Percentiles rank a stretch among this genome's conserved stretches.
phyloP scores from a whole-genome alignment of 2,888 invertebrate species.

The Colostygia pectinataria region DNA sequence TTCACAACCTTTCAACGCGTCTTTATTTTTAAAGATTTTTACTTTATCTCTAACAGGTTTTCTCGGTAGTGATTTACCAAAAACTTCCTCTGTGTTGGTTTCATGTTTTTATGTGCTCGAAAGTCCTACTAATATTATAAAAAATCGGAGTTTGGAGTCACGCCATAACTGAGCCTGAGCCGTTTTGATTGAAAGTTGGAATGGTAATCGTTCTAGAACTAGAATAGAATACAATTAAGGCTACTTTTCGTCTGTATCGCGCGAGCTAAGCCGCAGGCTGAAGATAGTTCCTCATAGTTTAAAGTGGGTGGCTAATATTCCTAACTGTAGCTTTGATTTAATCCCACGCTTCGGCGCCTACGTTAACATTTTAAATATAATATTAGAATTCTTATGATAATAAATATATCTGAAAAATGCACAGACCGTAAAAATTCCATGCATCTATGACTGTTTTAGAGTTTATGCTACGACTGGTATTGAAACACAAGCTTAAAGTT shows the following conservation, averaged over 20 bases:
- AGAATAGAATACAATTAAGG: too few species aligned
- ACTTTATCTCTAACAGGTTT: slow-evolving; percentile 2
- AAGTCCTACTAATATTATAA: too few species aligned
- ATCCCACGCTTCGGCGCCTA: slow-evolving; percentile 47
- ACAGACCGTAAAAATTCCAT: background rate
- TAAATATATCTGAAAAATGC: slow-evolving; percentile 7
- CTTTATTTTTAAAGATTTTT: slow-evolving; percentile 12
- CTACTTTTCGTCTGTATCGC: too few species aligned
- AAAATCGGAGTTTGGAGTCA: too few species aligned
- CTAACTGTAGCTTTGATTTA: slow-evolving; percentile 45
- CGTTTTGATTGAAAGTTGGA: too few species aligned
- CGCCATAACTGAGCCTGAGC: too few species aligned
- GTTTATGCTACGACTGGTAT: background rate
- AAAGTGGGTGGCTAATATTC: slow-evolving; percentile 33
- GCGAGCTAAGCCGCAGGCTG: too few species aligned
- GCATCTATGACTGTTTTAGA: background rate
- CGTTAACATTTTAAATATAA: slow-evolving; percentile 20
- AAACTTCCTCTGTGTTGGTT: slow-evolving; percentile 19
- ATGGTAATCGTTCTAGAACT: too few species aligned
- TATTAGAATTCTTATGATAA: slow-evolving; percentile 5
- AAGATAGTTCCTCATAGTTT: slow-evolving; percentile 27
- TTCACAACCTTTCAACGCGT: slow-evolving; percentile 21
- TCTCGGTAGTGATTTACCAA: slow-evolving; percentile 13
- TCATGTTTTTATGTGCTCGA: slow-evolving; percentile 27
- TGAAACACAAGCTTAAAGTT: too few species aligned